Conservation (phyloP, 1,140 invertebrate species). For the Dendrolimus punctatus region DNA sequence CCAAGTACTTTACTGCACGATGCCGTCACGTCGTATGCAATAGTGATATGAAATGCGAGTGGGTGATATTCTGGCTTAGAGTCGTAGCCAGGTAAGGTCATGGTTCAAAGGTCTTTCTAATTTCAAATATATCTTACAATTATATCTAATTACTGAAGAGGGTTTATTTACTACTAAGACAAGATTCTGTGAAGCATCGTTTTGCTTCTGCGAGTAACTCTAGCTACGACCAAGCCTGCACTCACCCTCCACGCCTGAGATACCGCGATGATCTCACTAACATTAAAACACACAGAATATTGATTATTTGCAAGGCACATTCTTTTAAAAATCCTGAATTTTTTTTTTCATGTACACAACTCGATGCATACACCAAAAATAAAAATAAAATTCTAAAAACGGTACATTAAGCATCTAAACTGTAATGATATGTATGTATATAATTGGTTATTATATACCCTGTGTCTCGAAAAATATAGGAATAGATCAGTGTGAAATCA, state of each 20-base stretch:
- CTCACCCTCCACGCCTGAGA: slow-evolving; percentile 27
- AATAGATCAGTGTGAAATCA: slow-evolving; percentile 15
- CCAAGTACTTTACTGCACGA: too few species aligned
- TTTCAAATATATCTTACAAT: too few species aligned
- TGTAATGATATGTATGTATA: slow-evolving; percentile 57
- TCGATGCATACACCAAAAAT: slow-evolving; percentile 31
- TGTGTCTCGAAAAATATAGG: slow-evolving; percentile 58
- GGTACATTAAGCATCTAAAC: slow-evolving; percentile 12
- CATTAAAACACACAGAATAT: slow-evolving; percentile 68
- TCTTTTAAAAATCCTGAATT: slow-evolving; percentile 68
- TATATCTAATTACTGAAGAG: too few species aligned
- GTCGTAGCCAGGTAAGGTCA: too few species aligned
- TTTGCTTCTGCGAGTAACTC: too few species aligned
- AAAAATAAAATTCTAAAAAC: slow-evolving; percentile 35
- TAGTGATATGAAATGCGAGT: too few species aligned
- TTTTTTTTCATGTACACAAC: slow-evolving; percentile 53
- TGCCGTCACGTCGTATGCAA: too few species aligned
- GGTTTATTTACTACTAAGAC: too few species aligned
- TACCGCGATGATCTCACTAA: slow-evolving; percentile 55
- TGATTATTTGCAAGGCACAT: slow-evolving; percentile 70
- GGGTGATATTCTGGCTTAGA: too few species aligned
- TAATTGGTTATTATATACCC: slow-evolving; percentile 57
- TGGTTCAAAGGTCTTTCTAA: too few species aligned
- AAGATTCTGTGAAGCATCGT: too few species aligned
- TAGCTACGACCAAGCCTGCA: not conserved